phyloP scores from a whole-genome alignment of 2,888 invertebrate genomes.

The Corythucha ciliata region DNA sequence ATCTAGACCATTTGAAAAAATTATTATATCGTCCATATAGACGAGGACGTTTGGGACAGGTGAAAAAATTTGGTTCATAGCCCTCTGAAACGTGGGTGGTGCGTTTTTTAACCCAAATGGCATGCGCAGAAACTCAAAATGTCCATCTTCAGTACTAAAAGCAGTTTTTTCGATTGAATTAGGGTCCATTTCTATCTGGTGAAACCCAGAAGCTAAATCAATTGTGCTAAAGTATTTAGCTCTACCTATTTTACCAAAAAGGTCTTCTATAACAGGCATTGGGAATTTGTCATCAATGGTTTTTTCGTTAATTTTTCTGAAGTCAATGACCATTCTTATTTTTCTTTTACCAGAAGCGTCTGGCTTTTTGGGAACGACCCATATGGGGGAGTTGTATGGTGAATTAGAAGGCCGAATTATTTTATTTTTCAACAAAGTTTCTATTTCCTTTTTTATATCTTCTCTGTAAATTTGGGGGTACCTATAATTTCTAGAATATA shows the following conservation, averaged over 20 bases:
- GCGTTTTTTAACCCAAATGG: neutral
- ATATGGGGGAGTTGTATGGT: neutral
- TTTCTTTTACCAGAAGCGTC: conserved; percentile 2
- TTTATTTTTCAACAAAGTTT: conserved; percentile 2
- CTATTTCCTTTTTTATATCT: conserved; percentile 2
- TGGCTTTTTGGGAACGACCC: conserved; percentile 4
- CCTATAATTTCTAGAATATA: neutral
- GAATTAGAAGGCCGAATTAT: neutral
- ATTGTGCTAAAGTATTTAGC: conserved; percentile 4
- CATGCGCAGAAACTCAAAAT: conserved; percentile 1
- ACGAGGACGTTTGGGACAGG: neutral
- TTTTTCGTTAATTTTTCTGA: conserved; percentile 2
- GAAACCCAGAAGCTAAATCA: conserved; percentile 1
- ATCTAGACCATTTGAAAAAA: neutral
- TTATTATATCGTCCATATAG: conserved; percentile 7
- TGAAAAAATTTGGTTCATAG: conserved; percentile 1
- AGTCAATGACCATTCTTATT: conserved; percentile 1
- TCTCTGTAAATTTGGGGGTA: conserved; percentile 2
- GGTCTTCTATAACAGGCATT: conserved; percentile 8
- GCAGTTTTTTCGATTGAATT: neutral
- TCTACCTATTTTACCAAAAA: neutral
- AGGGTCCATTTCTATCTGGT: conserved; percentile 6
- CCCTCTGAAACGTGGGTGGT: conserved; percentile 1
- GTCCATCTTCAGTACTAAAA: neutral
- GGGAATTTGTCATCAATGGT: conserved; percentile 4